phyloP scores from a whole-genome alignment of 2,113 vertebrate genomes.

The Grammomys surdaster region DNA sequence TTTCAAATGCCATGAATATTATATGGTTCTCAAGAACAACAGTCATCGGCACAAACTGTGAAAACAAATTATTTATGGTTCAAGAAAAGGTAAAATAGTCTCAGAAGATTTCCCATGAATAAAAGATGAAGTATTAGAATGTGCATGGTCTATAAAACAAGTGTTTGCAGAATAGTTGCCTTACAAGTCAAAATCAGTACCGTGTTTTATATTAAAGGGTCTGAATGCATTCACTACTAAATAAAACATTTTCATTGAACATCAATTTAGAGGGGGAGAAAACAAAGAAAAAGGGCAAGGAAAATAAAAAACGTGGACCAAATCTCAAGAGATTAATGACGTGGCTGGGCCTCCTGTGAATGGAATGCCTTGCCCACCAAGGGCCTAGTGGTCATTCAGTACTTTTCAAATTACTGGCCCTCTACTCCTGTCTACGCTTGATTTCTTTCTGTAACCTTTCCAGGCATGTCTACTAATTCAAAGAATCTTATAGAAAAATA shows the following conservation, averaged over 20 bases:
- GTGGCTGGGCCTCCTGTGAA: background rate
- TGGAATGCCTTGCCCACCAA: background rate
- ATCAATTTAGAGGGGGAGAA: constrained; percentile 11
- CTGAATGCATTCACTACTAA: constrained; percentile 56
- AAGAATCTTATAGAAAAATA: background rate
- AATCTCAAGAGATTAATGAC: background rate
- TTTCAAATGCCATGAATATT: constrained; percentile 60
- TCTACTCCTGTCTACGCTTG: background rate
- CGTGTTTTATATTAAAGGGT: constrained; percentile 67
- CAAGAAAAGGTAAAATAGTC: constrained; percentile 79
- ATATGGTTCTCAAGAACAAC: constrained; percentile 53
- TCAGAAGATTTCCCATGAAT: constrained; percentile 77
- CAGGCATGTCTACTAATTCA: background rate
- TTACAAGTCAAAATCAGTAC: constrained; percentile 61
- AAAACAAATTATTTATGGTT: constrained; percentile 80
- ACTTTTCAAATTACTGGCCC: background rate
- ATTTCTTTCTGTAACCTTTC: constrained; percentile 26
- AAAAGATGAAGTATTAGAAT: constrained; percentile 78
- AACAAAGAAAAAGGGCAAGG: background rate
- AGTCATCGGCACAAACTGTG: constrained; percentile 48
- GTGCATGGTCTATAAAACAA: constrained; percentile 56
- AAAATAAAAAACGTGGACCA: background rate
- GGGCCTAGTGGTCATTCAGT: background rate
- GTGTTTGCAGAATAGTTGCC: constrained; percentile 62
- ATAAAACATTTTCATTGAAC: constrained; percentile 60